phyloP scores from a whole-genome alignment of 2,113 vertebrate genomes.

The Ursus arctos region DNA sequence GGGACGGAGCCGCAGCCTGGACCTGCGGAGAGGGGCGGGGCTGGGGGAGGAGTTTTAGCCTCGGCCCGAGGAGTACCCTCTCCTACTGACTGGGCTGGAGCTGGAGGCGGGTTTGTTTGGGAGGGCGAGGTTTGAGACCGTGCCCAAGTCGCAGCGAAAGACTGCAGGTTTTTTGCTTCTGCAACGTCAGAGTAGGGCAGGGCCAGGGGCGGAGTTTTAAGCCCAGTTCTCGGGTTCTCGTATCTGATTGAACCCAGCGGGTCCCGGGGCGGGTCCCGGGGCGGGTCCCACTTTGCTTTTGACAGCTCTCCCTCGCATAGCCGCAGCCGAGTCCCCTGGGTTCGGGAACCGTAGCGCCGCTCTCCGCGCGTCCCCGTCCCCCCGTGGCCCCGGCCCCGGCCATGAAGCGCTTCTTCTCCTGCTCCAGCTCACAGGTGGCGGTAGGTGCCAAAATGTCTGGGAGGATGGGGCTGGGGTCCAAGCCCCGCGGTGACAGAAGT shows the following conservation, averaged over 20 bases:
- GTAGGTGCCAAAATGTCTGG: slow-evolving; percentile 80
- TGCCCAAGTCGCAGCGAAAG: fast-evolving
- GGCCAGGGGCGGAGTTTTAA: slow-evolving; percentile 45
- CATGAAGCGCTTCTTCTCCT: slow-evolving; percentile 90
- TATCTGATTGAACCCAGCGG: slow-evolving; percentile 2
- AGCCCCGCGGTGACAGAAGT: slow-evolving; percentile 19
- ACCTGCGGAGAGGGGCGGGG: not conserved
- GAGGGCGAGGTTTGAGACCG: not conserved
- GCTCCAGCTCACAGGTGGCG: slow-evolving; percentile 88
- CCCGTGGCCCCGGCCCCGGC: slow-evolving; percentile 37
- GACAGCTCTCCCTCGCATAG: slow-evolving; percentile 60
- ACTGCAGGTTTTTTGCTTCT: slow-evolving; percentile 10
- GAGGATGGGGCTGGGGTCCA: not conserved
- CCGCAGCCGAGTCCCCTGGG: slow-evolving; percentile 1
- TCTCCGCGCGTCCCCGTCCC: slow-evolving; percentile 67
- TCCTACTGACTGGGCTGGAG: not conserved
- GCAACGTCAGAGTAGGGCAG: not conserved
- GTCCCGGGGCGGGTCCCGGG: not conserved
- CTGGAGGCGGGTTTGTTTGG: not conserved
- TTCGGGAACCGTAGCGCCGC: slow-evolving; percentile 36
- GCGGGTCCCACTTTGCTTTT: slow-evolving; percentile 52
- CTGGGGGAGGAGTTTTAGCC: not conserved
- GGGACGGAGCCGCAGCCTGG: not conserved
- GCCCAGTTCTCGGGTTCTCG: not conserved
- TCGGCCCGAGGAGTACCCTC: not conserved